Evolutionary conservation across 2,113 vertebrate genomes (phyloP).

Genomic region (Thamnophis sirtalis): DNA sequence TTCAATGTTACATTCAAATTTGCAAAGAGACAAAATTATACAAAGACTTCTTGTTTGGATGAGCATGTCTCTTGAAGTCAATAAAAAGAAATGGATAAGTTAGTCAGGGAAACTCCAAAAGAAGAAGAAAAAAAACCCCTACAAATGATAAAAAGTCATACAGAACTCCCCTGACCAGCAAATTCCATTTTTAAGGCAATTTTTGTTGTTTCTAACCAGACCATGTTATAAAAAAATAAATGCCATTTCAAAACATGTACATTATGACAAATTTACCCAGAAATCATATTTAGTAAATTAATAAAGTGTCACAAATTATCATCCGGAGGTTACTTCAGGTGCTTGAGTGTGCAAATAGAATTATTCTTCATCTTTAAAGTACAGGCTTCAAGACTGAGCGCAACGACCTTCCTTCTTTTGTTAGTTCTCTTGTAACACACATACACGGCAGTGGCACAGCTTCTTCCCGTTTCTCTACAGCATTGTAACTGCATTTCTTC

Average conservation of each 20-base stretch:
- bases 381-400: constrained; percentile 92
- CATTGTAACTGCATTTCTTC: constrained; percentile 89
- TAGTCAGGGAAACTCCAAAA: constrained; percentile 61
- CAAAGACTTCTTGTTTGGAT: constrained; percentile 55
- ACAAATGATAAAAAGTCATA: constrained; percentile 65
- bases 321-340: constrained; percentile 70
- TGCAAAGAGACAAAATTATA: constrained; percentile 46
- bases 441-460: constrained; percentile 92
- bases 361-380: constrained; percentile 63
- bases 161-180: constrained; percentile 75
- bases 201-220: constrained; percentile 72
- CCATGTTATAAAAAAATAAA: constrained; percentile 83
- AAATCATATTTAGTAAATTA: constrained; percentile 78
- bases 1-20: constrained; percentile 46
- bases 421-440: constrained; percentile 91
- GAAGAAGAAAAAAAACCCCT: constrained; percentile 39
- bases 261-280: constrained; percentile 73
- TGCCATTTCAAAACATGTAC: constrained; percentile 81
- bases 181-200: constrained; percentile 82
- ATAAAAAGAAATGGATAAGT: constrained; percentile 63
- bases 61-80: constrained; percentile 60
- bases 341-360: constrained; percentile 69
- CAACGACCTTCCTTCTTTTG: constrained; percentile 87
- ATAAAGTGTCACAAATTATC: constrained; percentile 71
- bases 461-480: constrained; percentile 84